Base-by-base conservation (phyloP, 2,888 invertebrate species). In the Rhamnusium bicolor region DNA sequence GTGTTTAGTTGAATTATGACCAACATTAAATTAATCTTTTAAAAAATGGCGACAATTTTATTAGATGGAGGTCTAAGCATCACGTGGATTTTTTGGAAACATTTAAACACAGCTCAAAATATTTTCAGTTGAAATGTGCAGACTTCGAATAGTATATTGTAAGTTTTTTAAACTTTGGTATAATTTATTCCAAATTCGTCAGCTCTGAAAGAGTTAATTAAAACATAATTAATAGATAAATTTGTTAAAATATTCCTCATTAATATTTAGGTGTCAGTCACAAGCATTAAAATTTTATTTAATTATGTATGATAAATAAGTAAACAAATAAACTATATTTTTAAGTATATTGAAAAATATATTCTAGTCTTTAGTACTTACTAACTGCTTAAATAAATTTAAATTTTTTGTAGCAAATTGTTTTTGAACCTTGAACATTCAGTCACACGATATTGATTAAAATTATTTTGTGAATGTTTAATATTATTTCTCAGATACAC, bases 341-440 rank as follows among this genome's bases (percentile, higher is more conserved):
- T 54, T 54, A n/a, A 21, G 4, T 19, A 7, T 54, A 24, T n/a
- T 24, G n/a, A 54, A 6, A 19, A 10, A 24, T 54, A 54, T 32
- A 58, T 58, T 19, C 58, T 32, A 32, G 58, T 32, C 29, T 24
- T 24, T 56, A n/a, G 1, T 1, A 14, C n/a, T 27, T n/a, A 56
- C 58, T 58, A 58, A 58, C 32, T 58, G 58, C 10, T 58, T 58
- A 32, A 58, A 58, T 58, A 58, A 18, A 58, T 58, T 58, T 58
- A 19, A 12, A 14, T 29, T 58, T 32, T 58, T 58, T 58, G 19
- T 58, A 16, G 8, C 29, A 58, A 12, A 16, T 32, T 58, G 58
- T 58, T 58, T 29, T 58, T 18, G 29, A 16, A 32, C 58, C 58
- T 58, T 58, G 58, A 58, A 58, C 40, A n/a, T 40, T 40, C 40